A percentile compares a stretch with the other conserved stretches of the same genome.
Conservation (phyloP, 1,140 invertebrate species). For the Aphaenogaster rudis region DNA sequence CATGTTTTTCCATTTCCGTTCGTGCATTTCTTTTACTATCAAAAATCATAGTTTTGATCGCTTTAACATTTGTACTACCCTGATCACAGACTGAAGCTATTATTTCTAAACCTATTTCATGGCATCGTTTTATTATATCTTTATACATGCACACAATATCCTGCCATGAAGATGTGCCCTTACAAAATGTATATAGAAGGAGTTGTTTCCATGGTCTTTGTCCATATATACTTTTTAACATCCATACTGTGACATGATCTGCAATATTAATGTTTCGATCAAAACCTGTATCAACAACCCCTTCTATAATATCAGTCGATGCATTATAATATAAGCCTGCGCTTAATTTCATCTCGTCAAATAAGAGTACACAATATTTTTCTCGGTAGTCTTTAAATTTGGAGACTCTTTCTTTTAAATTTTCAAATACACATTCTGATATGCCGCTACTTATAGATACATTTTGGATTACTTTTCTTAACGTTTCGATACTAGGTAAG, state of each 20-base stretch:
- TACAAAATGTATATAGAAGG: not conserved
- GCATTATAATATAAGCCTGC: not conserved
- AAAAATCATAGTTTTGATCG: conserved; percentile 12
- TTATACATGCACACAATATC: not conserved
- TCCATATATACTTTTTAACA: not conserved
- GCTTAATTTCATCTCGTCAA: not conserved
- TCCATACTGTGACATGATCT: not conserved
- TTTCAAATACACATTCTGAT: not conserved
- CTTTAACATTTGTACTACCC: not conserved
- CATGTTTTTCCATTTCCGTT: not conserved
- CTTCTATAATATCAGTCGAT: not conserved
- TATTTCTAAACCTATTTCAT: not conserved
- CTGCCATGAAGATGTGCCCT: not conserved
- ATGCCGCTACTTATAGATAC: not conserved
- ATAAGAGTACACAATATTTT: not conserved
- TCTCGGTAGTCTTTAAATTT: not conserved
- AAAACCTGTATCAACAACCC: not conserved
- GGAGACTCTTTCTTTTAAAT: not conserved
- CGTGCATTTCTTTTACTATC: not conserved
- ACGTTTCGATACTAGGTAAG: not conserved
- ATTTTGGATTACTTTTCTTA: not conserved
- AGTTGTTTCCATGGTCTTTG: not conserved
- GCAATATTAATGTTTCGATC: not conserved
- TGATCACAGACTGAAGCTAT: conserved; percentile 18
- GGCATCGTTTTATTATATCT: not conserved